Evolutionary conservation across 30 jellyfish, hydroid and myxozoan species (phyloP).

Genomic region (Hydractinia echinata): DNA sequence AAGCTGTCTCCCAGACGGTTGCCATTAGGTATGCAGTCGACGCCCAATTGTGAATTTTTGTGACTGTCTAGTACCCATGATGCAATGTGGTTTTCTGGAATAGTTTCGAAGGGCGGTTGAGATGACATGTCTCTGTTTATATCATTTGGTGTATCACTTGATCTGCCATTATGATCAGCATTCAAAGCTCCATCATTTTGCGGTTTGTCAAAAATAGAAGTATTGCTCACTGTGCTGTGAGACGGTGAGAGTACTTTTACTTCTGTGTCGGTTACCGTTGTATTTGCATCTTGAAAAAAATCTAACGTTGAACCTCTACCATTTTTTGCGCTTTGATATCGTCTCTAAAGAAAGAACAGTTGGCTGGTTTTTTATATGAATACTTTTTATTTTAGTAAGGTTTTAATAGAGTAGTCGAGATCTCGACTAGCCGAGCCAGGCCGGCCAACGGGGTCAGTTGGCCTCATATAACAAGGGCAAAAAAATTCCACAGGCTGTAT

Average conservation of each 20-base stretch:
- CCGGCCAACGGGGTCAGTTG: too few relatives aligned
- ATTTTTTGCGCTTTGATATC: slow-evolving; percentile 35
- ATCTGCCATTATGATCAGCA: neutral
- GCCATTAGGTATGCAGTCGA: neutral
- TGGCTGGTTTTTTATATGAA: too few relatives aligned
- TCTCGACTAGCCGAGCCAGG: too few relatives aligned
- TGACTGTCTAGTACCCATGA: slow-evolving; percentile 4
- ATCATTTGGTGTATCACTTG: neutral
- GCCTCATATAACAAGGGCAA: too few relatives aligned
- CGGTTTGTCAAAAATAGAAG: too few relatives aligned
- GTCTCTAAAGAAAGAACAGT: neutral
- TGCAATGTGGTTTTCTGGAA: neutral
- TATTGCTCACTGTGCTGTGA: too few relatives aligned
- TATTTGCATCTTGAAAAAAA: slow-evolving; percentile 73
- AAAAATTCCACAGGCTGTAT: too few relatives aligned
- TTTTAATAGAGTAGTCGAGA: too few relatives aligned
- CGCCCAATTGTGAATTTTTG: neutral
- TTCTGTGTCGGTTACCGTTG: neutral
- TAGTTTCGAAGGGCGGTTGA: neutral
- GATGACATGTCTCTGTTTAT: neutral
- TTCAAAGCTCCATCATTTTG: neutral
- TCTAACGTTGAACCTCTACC: slow-evolving; percentile 92
- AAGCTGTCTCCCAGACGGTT: neutral
- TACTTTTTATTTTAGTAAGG: too few relatives aligned
- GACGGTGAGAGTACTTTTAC: too few relatives aligned